A percentile compares a stretch with the other conserved stretches of the same genome.
These are phyloP conservation scores for Venusia cambrica DNA, from an alignment of 2,888 invertebrate genomes.

Conservation along the genomic window DNA sequence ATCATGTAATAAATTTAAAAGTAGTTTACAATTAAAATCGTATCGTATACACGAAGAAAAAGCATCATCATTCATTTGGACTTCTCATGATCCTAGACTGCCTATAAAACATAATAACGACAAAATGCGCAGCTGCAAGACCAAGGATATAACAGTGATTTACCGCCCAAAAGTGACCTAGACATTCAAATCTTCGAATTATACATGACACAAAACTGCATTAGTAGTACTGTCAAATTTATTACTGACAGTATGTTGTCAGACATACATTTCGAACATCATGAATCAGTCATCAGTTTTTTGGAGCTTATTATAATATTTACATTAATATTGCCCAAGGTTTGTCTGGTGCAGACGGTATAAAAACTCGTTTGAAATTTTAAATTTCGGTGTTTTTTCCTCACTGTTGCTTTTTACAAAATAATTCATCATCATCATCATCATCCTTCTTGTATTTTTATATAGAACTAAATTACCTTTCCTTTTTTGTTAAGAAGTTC, in stretches of 20 bases:
- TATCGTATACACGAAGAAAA: too few species aligned
- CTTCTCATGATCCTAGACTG: not conserved
- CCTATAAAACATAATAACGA: slow-evolving; percentile 2
- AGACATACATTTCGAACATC: slow-evolving; percentile 51
- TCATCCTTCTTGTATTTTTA: too few species aligned
- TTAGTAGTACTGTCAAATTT: slow-evolving; percentile 48
- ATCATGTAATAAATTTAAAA: too few species aligned
- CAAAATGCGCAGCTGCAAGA: slow-evolving; percentile 29
- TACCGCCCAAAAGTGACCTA: slow-evolving; percentile 51
- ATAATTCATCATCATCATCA: too few species aligned
- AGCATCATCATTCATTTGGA: not conserved
- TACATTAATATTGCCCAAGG: slow-evolving; percentile 59
- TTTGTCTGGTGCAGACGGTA: slow-evolving; percentile 31
- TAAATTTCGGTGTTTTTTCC: too few species aligned
- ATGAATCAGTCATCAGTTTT: slow-evolving; percentile 57
- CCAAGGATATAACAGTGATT: slow-evolving; percentile 31
- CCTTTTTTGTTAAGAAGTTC: too few species aligned
- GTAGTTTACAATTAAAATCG: too few species aligned
- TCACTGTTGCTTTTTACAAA: too few species aligned
- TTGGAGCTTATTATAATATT: slow-evolving; percentile 53
- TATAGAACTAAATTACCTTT: too few species aligned
- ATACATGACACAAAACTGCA: slow-evolving; percentile 62
- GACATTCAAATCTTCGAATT: slow-evolving; percentile 63
- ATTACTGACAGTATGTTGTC: too few species aligned
- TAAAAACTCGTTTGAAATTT: too few species aligned